phyloP scores from a whole-genome alignment of 2,797 vertebrate species.

The Manis pentadactyla region DNA sequence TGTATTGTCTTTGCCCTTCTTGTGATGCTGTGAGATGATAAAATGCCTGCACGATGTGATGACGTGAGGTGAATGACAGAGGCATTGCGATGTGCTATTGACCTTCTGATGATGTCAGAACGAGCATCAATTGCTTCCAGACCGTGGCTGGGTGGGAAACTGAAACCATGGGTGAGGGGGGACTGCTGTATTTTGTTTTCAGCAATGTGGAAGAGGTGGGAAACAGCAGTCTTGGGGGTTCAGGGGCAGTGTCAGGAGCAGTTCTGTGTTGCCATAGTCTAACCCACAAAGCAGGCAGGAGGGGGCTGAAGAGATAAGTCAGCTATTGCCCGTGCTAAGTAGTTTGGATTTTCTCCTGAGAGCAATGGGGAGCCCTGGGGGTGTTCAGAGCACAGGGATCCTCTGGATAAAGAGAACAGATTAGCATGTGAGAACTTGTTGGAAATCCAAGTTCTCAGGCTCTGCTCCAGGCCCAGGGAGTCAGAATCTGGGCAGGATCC shows the following conservation, averaged over 20 bases:
- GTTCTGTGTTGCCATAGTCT: background rate
- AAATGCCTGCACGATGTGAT: background rate
- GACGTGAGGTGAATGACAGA: background rate
- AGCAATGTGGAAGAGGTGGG: background rate
- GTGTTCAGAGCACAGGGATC: background rate
- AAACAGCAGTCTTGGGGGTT: no score
- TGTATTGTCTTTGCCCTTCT: background rate
- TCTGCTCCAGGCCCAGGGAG: background rate
- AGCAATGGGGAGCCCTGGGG: background rate
- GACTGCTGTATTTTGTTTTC: rapidly evolving
- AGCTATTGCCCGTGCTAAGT: background rate
- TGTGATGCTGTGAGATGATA: background rate
- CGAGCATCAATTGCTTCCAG: no score
- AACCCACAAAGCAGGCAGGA: background rate
- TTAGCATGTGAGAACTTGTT: background rate
- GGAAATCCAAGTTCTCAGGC: background rate
- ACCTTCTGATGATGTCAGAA: no score
- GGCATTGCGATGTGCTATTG: no score
- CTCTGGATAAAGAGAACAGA: background rate
- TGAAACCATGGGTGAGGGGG: no score
- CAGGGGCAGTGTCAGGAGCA: no score
- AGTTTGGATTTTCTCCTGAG: background rate
- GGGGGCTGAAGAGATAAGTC: background rate
- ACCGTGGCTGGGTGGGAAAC: no score
- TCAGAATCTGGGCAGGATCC: background rate